A percentile compares a stretch with the other conserved stretches of the same genome.
These are phyloP conservation scores for Netelia fuscicornis DNA, from an alignment of 2,888 invertebrate genomes.

Conservation along the genomic window DNA sequence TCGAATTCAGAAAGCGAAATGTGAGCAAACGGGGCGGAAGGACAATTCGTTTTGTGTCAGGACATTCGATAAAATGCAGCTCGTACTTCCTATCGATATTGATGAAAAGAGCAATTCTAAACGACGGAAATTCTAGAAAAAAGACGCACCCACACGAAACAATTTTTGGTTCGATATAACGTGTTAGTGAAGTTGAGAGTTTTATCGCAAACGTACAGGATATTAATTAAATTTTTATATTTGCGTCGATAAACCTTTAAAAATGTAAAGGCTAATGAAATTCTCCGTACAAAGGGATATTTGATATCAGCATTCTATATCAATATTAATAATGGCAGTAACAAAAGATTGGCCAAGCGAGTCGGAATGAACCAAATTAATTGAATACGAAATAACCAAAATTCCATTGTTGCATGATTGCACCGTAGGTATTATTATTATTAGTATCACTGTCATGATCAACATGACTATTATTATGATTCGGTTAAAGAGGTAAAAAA, in stretches of 20 bases:
- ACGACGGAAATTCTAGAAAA: too few species aligned
- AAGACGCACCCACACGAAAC: too few species aligned
- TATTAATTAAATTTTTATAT: not conserved
- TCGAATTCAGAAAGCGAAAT: slow-evolving; percentile 3
- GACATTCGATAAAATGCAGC: not conserved
- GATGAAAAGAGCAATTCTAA: not conserved
- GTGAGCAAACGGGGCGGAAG: not conserved
- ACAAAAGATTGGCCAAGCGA: not conserved
- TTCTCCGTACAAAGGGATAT: not conserved
- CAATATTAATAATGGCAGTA: not conserved
- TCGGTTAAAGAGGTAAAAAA: too few species aligned
- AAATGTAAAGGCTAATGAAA: slow-evolving; percentile 7
- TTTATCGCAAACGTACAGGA: not conserved
- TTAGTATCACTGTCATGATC: too few species aligned
- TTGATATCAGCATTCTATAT: too few species aligned
- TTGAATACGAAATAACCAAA: not conserved
- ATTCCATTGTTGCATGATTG: not conserved
- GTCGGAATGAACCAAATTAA: not conserved
- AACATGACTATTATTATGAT: too few species aligned
- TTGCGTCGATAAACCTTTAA: slow-evolving; percentile 16
- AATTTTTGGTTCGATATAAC: not conserved
- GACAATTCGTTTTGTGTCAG: not conserved
- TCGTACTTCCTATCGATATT: not conserved
- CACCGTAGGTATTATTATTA: too few species aligned
- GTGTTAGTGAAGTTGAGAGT: not conserved